Evolutionary conservation across 2,113 vertebrate species (phyloP), one percentile per base, ranked within the genome.

Genomic region (Turnix velox): DNA sequence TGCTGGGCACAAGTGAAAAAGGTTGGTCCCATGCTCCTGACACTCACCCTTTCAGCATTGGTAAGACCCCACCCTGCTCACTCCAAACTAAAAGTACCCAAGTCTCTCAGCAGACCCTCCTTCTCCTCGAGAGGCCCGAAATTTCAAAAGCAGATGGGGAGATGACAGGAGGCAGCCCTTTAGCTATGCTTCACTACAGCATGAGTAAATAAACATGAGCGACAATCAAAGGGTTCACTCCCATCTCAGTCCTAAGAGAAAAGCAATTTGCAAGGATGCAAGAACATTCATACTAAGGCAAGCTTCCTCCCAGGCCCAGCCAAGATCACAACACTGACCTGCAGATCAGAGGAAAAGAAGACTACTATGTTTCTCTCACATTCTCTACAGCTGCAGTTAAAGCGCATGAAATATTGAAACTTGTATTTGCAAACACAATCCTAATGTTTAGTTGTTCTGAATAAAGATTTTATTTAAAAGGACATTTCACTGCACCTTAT

Each of bases 391-490:
- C 48, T 48, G 24, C 40, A 84, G 48, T 37, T n/a, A 48, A 63
- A 75, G 18, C 22, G 82, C 24, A 42, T 43, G 23, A 87, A 77
- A 87, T n/a, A 84, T 0, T 55, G 52, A 55, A 87, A 72, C 16
- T 35, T 43, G 18, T 9, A 68, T 17, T 83, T 48, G 18, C 35
- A 82, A 93, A 79, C 24, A 78, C 15, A 78, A 49, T 39, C 18
- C 23, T 2, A 2, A 0, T 22, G 54, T 4, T 81, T 20, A 54
- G 18, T 14, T 59, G 43, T 72, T 78, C 14, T 2, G 9, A 89
- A 71, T 20, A 48, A 22, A 45, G 23, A 9, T 46, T 94, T 96
- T 91, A 94, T 93, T 95, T 85, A 52, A 63, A 93, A 58, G 58
- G 87, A 92, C 31, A 51, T 22, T 59, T 65, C 13, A n/a, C 24